Base-by-base conservation (phyloP, 2,113 vertebrate species). In the Charina bottae region DNA sequence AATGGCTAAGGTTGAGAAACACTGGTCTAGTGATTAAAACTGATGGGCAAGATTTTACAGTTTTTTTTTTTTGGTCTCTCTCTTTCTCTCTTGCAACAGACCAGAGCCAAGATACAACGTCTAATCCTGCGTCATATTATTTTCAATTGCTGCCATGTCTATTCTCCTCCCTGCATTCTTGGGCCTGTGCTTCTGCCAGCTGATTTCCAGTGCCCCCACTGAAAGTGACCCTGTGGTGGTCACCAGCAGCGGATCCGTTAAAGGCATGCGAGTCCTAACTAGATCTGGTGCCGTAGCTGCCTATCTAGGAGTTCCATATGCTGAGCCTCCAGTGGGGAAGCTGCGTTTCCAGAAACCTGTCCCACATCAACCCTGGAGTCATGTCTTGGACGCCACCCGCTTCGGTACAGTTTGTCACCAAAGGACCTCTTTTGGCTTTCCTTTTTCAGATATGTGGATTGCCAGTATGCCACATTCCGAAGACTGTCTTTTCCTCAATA, bases 401-500 rank as follows among this genome's bases (percentile, higher is more conserved):
- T 92, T 91, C 89, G 85, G 94, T 6, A 90, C 90, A 17, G 26
- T 92, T 53, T 93, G 95, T 28, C 13, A 55, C 49, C 92, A 95
- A 85, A 2, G 46, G n/a, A 85, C 6, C n/a, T 19, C 46, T n/a
- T 54, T 92, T 95, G 94, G 90, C 1, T 97, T 97, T 83, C 26
- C 85, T 12, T 97, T 97, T 84, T 56, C 95, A 10, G 94, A 97
- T 56, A 98, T 97, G 95, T 98, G 97, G 97, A 97, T 97, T 83
- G 94, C 97, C 86, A 98, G 97, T 91, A 97, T 96, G 13, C 95
- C 93, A 11, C 4, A 96, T 92, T 98, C 97, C 87, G 98, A 98
- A 87, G 97, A 98, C 94, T 98, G 98, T 92, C 96, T 98, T 2
- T 98, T 97, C 86, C 92, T 98, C 17, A 93, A 90, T 28, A 12